Conservation (phyloP, 2,888 invertebrate genomes). For the Drosophila percnosoma region DNA sequence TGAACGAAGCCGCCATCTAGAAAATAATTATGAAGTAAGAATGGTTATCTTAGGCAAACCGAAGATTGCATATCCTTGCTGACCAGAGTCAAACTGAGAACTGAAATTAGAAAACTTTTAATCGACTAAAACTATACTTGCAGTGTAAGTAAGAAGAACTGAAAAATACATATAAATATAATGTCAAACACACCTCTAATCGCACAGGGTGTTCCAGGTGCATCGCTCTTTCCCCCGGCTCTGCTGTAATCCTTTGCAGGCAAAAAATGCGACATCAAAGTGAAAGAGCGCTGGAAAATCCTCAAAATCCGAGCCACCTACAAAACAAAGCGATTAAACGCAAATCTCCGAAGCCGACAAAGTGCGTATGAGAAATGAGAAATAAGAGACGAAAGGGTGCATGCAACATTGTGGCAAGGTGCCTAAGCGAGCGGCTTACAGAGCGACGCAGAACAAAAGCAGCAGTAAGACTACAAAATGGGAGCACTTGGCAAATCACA, state of each 20-base stretch:
- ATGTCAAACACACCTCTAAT: not conserved
- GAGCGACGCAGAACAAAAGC: constrained; percentile 3
- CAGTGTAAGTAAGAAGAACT: not conserved
- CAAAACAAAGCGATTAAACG: constrained; percentile 60
- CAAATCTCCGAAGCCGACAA: constrained; percentile 59
- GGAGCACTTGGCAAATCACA: not conserved
- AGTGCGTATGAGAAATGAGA: constrained; percentile 21
- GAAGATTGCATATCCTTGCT: not conserved
- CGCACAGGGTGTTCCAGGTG: constrained; percentile 11
- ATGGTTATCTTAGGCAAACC: not conserved
- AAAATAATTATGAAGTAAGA: not conserved
- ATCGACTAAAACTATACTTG: not conserved
- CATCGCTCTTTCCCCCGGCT: not conserved
- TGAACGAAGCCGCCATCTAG: not conserved
- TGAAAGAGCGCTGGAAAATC: constrained; percentile 27
- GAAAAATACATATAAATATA: not conserved
- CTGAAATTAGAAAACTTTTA: too few species aligned
- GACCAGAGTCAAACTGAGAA: too few species aligned
- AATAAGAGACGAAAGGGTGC: constrained; percentile 49
- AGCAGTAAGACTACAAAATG: not conserved
- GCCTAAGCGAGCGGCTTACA: constrained; percentile 46
- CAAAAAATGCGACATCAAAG: constrained; percentile 46
- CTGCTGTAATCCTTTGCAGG: constrained; percentile 47
- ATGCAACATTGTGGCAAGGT: constrained; percentile 47
- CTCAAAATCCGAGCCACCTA: constrained; percentile 51